phyloP scores from a whole-genome alignment of 2,797 vertebrate genomes.

The Danio aesculapii region DNA sequence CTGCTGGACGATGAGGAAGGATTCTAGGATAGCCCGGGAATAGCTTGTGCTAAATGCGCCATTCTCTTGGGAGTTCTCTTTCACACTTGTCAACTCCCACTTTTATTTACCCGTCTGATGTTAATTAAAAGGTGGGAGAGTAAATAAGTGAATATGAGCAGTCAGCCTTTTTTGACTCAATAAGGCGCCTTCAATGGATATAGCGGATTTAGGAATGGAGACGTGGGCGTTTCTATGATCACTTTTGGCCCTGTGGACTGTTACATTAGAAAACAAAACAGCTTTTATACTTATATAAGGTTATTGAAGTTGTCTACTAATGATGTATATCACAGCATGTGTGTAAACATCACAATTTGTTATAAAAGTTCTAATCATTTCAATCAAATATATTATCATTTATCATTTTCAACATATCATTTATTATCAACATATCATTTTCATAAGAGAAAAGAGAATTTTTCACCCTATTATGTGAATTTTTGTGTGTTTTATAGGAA shows the following conservation, averaged over 20 bases:
- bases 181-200: conserved; percentile 49
- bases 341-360: background rate
- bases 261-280: background rate
- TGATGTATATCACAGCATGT: background rate
- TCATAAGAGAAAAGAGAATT: too few relatives aligned
- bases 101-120: conserved; percentile 61
- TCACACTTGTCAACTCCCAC: conserved; percentile 56
- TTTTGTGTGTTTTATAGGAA: too few relatives aligned
- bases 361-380: too few relatives aligned
- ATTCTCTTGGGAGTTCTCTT: conserved; percentile 61
- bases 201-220: conserved; percentile 9
- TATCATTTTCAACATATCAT: too few relatives aligned
- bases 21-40: conserved; percentile 68
- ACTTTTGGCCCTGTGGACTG: background rate
- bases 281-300: background rate
- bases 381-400: too few relatives aligned
- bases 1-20: conserved; percentile 56
- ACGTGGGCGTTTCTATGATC: background rate
- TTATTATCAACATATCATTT: too few relatives aligned
- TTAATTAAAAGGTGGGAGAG: conserved; percentile 58
- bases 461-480: too few relatives aligned
- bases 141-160: conserved; percentile 54
- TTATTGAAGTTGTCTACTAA: background rate
- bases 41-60: conserved; percentile 68
- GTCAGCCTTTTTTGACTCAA: conserved; percentile 48